Evolutionary conservation across 2,888 invertebrate genomes (phyloP).

Genomic region (Yponomeuta cagnagella): DNA sequence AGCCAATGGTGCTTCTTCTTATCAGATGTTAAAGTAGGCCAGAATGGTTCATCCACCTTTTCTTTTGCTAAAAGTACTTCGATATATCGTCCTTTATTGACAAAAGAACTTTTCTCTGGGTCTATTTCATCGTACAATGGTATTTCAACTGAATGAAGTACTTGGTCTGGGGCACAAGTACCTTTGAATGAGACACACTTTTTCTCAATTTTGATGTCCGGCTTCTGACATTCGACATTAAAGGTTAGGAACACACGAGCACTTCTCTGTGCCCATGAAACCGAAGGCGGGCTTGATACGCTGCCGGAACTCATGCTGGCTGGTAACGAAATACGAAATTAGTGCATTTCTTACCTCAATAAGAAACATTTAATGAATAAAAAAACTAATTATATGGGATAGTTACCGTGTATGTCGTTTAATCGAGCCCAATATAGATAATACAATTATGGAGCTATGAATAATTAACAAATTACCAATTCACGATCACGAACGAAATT

Average conservation of each 20-base stretch:
- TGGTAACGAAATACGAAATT: neutral
- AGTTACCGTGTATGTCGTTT: too few species aligned
- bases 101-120: conserved; percentile 83
- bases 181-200: conserved; percentile 87
- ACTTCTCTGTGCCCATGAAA: conserved; percentile 95
- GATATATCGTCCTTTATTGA: conserved; percentile 82
- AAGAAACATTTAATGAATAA: neutral
- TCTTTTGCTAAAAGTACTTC: conserved; percentile 83
- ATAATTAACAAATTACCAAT: neutral
- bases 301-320: conserved; percentile 31
- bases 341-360: neutral
- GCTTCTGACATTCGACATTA: conserved; percentile 90
- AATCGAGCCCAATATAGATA: too few species aligned
- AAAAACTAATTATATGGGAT: neutral
- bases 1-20: conserved; percentile 95
- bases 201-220: conserved; percentile 83
- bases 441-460: too few species aligned
- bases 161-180: conserved; percentile 87
- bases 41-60: conserved; percentile 82
- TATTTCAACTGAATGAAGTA: conserved; percentile 90
- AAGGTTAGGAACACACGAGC: conserved; percentile 88
- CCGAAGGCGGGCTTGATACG: conserved; percentile 77
- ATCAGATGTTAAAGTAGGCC: conserved; percentile 91
- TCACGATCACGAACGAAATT: neutral
- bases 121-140: conserved; percentile 89